These are phyloP conservation scores for Danio kyathit DNA, from an alignment of 2,797 vertebrate genomes.

Conservation along the genomic window DNA sequence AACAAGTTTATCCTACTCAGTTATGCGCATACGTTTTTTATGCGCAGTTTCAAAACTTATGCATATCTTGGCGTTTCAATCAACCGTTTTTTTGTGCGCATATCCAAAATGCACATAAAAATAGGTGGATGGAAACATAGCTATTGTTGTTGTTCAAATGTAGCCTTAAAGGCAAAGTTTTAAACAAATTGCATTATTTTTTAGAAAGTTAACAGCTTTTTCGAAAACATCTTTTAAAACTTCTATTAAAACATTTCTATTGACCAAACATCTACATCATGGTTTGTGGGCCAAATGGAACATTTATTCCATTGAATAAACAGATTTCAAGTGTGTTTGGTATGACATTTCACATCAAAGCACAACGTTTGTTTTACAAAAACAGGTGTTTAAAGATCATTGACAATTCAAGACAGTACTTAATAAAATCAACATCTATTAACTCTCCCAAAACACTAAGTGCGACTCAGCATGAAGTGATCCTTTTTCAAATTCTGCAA, in stretches of 20 bases:
- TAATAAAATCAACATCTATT: not conserved
- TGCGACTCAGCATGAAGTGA: not conserved
- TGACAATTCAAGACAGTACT: not conserved
- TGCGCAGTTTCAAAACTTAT: too few relatives aligned
- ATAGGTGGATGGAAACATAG: too few relatives aligned
- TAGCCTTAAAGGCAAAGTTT: too few relatives aligned
- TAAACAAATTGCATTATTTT: too few relatives aligned
- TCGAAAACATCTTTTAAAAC: not conserved
- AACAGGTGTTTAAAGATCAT: not conserved
- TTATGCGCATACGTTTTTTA: too few relatives aligned
- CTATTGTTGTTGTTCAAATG: too few relatives aligned
- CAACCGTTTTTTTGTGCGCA: too few relatives aligned
- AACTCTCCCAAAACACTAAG: not conserved
- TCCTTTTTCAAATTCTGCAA: not conserved
- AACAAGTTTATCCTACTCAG: too few relatives aligned
- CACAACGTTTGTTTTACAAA: not conserved
- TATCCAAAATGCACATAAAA: too few relatives aligned
- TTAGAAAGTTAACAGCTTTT: not conserved
- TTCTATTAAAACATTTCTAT: not conserved
- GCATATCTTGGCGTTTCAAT: too few relatives aligned
- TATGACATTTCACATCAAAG: not conserved
- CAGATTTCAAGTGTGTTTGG: not conserved
- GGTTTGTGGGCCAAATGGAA: not conserved
- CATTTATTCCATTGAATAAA: not conserved
- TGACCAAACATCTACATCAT: not conserved